Conservation (phyloP, 1,140 invertebrate species). For the Drosophila tani region DNA sequence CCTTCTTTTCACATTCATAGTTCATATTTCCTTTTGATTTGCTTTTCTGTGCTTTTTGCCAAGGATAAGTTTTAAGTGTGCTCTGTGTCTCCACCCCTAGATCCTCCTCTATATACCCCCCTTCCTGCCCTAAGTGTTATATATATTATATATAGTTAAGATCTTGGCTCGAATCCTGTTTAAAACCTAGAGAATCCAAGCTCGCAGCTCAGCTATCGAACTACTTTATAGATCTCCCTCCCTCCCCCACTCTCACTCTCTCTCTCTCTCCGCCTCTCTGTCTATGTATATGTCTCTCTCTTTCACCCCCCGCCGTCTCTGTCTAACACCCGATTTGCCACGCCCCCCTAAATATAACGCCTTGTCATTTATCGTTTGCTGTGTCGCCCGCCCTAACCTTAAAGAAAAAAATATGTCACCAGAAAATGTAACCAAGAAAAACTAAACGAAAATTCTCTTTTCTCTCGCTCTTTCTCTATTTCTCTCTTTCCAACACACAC, state of each 20-base stretch:
- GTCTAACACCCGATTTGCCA: slow-evolving; percentile 29
- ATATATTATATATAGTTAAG: slow-evolving; percentile 8
- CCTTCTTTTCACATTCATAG: not conserved
- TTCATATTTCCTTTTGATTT: not conserved
- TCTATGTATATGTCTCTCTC: slow-evolving; percentile 8
- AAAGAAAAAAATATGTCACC: not conserved
- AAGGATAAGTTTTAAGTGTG: slow-evolving; percentile 22
- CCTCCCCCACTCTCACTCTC: slow-evolving; percentile 1
- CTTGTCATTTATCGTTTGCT: slow-evolving; percentile 58
- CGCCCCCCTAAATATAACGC: slow-evolving; percentile 26
- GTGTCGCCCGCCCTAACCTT: slow-evolving; percentile 38
- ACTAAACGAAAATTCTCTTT: slow-evolving; percentile 28
- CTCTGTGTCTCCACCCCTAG: slow-evolving; percentile 5
- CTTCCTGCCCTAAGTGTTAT: not conserved
- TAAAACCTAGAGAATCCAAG: slow-evolving; percentile 17
- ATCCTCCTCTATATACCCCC: not conserved
- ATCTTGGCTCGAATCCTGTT: slow-evolving; percentile 10
- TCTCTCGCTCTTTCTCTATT: slow-evolving; percentile 37
- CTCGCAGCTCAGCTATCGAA: slow-evolving; percentile 37
- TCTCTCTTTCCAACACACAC: slow-evolving; percentile 21
- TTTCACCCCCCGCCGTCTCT: slow-evolving; percentile 19
- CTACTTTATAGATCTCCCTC: slow-evolving; percentile 13
- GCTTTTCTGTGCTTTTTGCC: slow-evolving; percentile 30
- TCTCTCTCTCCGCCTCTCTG: slow-evolving; percentile 5
- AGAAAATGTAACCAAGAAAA: slow-evolving; percentile 22